A percentile compares a stretch with the other conserved stretches of the same genome.
phyloP scores from a whole-genome alignment of 2,888 invertebrate species.

The Apantesis nais region DNA sequence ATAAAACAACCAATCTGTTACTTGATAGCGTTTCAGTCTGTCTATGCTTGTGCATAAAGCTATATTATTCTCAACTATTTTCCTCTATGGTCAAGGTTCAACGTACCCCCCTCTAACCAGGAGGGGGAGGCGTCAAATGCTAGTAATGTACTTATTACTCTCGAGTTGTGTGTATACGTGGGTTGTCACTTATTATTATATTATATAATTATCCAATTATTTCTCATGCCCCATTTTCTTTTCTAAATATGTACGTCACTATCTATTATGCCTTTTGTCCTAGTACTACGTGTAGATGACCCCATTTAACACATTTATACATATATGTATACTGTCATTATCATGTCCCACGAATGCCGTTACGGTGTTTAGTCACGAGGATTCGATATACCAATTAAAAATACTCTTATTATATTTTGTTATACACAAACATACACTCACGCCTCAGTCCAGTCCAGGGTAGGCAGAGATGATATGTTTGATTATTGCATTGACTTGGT shows the following conservation, averaged over 20 bases:
- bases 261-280: background rate
- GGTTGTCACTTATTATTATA: background rate
- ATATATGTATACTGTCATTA: background rate
- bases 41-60: too few species aligned
- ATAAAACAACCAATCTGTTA: background rate
- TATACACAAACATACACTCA: too few species aligned
- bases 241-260: background rate
- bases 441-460: background rate
- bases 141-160: too few species aligned
- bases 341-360: background rate
- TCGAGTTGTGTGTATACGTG: background rate
- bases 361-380: conserved; percentile 1
- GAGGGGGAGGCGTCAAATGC: background rate
- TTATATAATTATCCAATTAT: background rate
- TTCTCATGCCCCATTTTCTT: background rate
- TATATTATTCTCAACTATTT: too few species aligned
- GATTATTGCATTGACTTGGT: too few species aligned
- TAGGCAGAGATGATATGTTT: background rate
- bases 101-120: too few species aligned
- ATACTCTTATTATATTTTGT: too few species aligned
- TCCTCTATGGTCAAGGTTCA: too few species aligned
- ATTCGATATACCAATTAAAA: background rate
- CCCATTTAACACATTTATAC: background rate
- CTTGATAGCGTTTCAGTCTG: background rate
- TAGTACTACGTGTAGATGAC: background rate